phyloP scores from a whole-genome alignment of 2,113 vertebrate species.

The Ictidomys tridecemlineatus region DNA sequence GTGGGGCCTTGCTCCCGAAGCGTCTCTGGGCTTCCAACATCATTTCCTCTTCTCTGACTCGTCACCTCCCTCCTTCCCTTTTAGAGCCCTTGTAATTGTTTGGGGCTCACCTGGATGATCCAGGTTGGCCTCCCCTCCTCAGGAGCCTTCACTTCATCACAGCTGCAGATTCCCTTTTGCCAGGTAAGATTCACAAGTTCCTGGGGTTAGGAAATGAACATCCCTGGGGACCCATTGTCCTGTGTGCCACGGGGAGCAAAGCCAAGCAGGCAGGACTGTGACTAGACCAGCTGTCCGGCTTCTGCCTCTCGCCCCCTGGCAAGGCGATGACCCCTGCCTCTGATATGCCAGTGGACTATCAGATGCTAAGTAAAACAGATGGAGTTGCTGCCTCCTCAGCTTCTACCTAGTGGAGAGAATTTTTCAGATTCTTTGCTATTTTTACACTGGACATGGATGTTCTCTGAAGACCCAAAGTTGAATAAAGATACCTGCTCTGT shows the following conservation, averaged over 20 bases:
- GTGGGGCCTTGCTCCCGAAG: not conserved
- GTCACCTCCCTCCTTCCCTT: not conserved
- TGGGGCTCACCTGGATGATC: not conserved
- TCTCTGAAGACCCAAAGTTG: not conserved
- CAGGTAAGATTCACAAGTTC: not conserved
- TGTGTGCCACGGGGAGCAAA: not conserved
- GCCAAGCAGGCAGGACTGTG: not conserved
- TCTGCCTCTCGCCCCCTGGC: not conserved
- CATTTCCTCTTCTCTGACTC: not conserved
- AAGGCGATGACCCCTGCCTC: not conserved
- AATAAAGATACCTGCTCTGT: not conserved
- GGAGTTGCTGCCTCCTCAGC: not conserved
- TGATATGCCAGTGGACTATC: not conserved
- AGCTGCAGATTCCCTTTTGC: not conserved
- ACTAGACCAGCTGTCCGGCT: not conserved
- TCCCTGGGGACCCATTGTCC: not conserved
- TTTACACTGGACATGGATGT: not conserved
- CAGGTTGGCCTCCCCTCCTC: not conserved
- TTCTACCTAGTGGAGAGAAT: not conserved
- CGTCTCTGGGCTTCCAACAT: not conserved
- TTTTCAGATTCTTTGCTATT: not conserved
- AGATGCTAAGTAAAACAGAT: not conserved
- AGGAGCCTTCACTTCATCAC: not conserved
- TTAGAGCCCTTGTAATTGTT: too few relatives aligned
- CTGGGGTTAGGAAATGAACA: too few relatives aligned